These are phyloP conservation scores for Pipistrellus pipistrellus DNA, from an alignment of 2,797 vertebrate genomes.

Conservation along the genomic window DNA sequence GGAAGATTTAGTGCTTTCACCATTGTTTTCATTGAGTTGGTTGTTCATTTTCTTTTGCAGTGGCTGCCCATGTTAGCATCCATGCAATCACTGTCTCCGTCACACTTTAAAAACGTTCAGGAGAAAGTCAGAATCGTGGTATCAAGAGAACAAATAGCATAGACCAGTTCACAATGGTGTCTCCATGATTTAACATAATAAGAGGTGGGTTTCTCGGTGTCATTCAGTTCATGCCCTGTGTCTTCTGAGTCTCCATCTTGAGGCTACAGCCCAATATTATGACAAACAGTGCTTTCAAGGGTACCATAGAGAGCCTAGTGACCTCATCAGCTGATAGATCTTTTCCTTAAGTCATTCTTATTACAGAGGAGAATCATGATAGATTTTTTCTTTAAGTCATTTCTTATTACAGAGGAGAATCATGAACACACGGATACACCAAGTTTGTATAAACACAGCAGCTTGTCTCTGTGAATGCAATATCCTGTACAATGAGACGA, in stretches of 20 bases:
- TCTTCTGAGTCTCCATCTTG: background rate
- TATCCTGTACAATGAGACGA: background rate
- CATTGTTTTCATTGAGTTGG: background rate
- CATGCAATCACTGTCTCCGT: background rate
- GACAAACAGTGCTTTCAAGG: background rate
- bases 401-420: background rate
- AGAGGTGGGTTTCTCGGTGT: background rate
- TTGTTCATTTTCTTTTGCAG: conserved; percentile 41
- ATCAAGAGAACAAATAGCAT: background rate
- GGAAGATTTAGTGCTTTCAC: background rate
- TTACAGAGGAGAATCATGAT: background rate
- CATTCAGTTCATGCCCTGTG: background rate
- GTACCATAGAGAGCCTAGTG: background rate
- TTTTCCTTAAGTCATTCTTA: conserved; percentile 33
- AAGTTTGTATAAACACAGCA: background rate
- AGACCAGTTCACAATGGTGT: background rate
- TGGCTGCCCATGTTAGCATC: background rate
- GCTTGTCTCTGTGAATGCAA: background rate
- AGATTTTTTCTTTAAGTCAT: conserved; percentile 33
- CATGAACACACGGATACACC: background rate
- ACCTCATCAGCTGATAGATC: background rate
- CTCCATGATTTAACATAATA: background rate
- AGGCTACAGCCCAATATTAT: background rate
- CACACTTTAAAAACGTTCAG: background rate
- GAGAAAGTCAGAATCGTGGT: background rate